Evolutionary conservation across 2,888 invertebrate species (phyloP), one percentile per base, ranked within the genome.

Genomic region (Phaedon cochleariae): DNA sequence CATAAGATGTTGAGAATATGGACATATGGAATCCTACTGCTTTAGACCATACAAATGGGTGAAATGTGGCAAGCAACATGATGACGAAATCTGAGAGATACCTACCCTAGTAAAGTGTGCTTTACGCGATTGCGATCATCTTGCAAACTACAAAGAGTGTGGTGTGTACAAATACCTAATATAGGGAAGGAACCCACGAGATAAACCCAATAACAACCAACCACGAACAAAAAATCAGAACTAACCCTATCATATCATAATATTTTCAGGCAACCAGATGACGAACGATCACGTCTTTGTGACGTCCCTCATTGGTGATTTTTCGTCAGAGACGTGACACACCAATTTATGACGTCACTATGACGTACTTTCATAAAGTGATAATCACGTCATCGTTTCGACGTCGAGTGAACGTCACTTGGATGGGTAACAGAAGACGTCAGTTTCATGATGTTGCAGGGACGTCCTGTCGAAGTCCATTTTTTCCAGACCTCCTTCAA

Each of bases 1-100:
- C 59, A 67, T 61, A 55, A 29, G 62, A 53, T 67, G 62, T 46
- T 64, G 66, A 57, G 55, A 37, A 31, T 69, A 62, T 62, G 62
- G 55, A 2, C 67, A 67, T 45, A 57, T 59, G 12, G 59, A 66
- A 53, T 22, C 45, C n/a, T 69, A 64, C 37, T 69, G 66, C 52
- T 21, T 10, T 15, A 68, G 17, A 52, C 51, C 66, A 52, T 55
- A 52, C 29, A 48, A 69, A 46, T 46, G 15, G 5, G 46, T 46
- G 46, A 46, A 46, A 17, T 46, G 46, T 46, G 46, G 45, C 3
- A 10, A 10, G 3, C 5, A 45, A 12, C 45, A 45, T 45, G 45
- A 46, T 46, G 46, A 12, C 17, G 46, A 7, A 46, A 46, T 15
- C 46, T 17, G 15, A 17, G 15, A 46, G 15, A 46, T n/a, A n/a